Conservation (phyloP, 2,888 invertebrate genomes). For the Lymantria monacha region DNA sequence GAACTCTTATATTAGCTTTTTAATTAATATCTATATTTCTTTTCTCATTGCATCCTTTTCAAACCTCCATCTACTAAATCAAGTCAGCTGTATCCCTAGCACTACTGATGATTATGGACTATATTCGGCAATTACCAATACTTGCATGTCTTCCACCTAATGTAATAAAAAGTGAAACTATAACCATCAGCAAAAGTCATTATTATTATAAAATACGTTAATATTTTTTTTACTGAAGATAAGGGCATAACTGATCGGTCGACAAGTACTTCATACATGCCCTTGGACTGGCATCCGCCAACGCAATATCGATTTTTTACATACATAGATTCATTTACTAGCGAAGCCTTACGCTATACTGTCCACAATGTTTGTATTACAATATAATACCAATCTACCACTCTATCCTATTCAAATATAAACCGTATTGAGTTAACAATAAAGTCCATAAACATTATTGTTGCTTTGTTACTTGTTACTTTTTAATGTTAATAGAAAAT, state of each 20-base stretch:
- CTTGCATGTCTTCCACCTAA: no score
- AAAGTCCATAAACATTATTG: conserved; percentile 15
- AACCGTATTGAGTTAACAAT: conserved; percentile 22
- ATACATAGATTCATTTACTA: conserved; percentile 68
- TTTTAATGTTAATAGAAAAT: conserved; percentile 18
- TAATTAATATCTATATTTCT: no score
- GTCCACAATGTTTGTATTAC: conserved; percentile 43
- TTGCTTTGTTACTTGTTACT: conserved; percentile 26
- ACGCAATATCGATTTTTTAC: conserved; percentile 75
- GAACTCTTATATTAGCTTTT: no score
- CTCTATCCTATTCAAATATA: conserved; percentile 30
- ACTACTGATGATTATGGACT: no score
- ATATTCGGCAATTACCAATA: no score
- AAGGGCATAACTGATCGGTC: conserved; percentile 27
- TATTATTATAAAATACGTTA: background rate
- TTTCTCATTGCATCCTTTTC: no score
- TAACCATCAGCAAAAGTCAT: no score
- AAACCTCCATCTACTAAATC: no score
- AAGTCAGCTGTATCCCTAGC: no score
- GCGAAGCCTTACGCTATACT: conserved; percentile 61
- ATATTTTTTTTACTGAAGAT: conserved; percentile 9
- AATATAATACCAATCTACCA: conserved; percentile 37
- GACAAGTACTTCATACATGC: conserved; percentile 47
- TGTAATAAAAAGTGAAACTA: no score
- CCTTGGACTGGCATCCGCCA: conserved; percentile 71